Base-by-base conservation (phyloP, 2,888 invertebrate species). In the Tinea trinotella region DNA sequence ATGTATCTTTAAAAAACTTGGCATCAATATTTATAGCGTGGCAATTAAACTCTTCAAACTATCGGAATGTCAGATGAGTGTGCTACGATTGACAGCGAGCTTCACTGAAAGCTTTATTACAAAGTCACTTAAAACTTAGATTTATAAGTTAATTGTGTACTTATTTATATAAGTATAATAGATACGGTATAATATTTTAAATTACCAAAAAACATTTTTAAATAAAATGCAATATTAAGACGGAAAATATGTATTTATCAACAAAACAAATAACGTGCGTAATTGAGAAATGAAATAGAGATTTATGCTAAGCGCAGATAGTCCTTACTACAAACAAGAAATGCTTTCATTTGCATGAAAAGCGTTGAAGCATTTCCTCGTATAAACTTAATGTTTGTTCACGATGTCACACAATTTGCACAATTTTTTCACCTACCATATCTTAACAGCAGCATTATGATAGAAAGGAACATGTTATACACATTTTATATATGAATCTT, bases 361-460 rank as follows among this genome's bases (percentile, higher is more conserved):
- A 78, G 78, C 78, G 77, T 68, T 73, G 68, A 67, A 64, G 61
- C 63, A 59, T 59, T 13, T 50, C 24, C 24, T 50, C 61, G 64
- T 61, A 65, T 74, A 75, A 76, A 71, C 75, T 77, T 80, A 80
- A 84, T 82, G 81, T 80, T 83, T 80, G 80, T 79, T 72, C 82
- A 81, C 75, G 69, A 72, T 74, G 70, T 79, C 79, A 80, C 77
- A 78, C 79, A 78, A 81, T 81, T 83, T 82, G 82, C 83, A 79
- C 70, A 70, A 75, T 83, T 84, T 76, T 76, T 82, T 80, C 80
- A 77, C 74, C 73, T 70, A 68, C 73, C 75, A 75, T 82, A 81
- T 82, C 82, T 79, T 78, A 74, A 74, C 74, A 69, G 71, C 71
- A 69, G 67, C 70, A 75, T 70, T 67, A 74, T 76, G 66, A 74